These are phyloP conservation scores for Pachycephus smyrnensis DNA, from an alignment of 2,888 invertebrate species.

Conservation along the genomic window DNA sequence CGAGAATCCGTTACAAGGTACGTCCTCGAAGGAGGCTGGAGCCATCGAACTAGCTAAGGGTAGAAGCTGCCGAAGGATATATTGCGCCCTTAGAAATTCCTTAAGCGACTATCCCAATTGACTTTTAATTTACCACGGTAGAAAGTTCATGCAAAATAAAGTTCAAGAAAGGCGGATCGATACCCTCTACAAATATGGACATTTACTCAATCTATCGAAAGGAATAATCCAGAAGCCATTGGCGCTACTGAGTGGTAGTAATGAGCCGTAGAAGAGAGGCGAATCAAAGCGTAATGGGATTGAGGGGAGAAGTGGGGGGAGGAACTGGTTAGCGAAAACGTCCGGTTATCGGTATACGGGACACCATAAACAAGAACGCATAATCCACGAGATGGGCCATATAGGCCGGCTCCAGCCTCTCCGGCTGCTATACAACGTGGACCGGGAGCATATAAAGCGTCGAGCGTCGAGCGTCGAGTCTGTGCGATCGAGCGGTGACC, in stretches of 20 bases:
- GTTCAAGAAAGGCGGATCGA: neutral
- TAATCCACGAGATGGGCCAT: conserved; percentile 6
- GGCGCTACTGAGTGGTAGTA: neutral
- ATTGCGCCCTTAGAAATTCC: conserved; percentile 29
- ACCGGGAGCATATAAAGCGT: too few relatives aligned
- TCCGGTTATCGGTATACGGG: conserved; percentile 23
- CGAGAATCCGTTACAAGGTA: neutral
- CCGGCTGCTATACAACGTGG: too few relatives aligned
- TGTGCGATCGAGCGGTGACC: conserved; percentile 43
- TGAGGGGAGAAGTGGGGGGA: too few relatives aligned
- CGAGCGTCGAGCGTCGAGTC: neutral
- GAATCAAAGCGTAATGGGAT: too few relatives aligned
- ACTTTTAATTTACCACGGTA: neutral
- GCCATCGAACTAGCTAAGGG: too few relatives aligned
- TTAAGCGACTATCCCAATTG: conserved; percentile 16
- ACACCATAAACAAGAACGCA: conserved; percentile 27
- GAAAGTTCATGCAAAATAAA: too few relatives aligned
- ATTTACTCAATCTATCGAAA: neutral
- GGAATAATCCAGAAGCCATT: neutral
- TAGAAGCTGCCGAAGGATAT: neutral
- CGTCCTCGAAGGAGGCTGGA: neutral
- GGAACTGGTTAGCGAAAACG: neutral
- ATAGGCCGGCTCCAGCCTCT: too few relatives aligned
- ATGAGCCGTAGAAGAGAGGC: too few relatives aligned
- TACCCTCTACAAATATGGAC: neutral